Evolutionary conservation across 2,797 vertebrate species (phyloP), one percentile per base, ranked within the genome.

Genomic region (Silurus aristotelis): DNA sequence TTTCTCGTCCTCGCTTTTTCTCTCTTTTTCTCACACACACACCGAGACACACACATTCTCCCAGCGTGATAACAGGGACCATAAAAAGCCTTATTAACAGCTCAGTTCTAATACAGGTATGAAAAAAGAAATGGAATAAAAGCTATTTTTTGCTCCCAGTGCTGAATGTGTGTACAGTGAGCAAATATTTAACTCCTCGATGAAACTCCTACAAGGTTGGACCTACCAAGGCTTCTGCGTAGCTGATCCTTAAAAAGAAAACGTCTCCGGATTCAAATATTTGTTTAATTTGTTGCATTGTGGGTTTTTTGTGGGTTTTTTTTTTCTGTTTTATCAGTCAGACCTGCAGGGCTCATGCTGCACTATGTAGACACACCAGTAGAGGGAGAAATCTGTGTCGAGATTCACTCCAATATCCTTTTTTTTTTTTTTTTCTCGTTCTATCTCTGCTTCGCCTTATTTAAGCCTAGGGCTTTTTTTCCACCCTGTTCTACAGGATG

Each of bases 1-100:
- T 82, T 82, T 61, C 76, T 2, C 58, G 61, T 61, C 13, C 0
- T 38, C 9, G 56, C 64, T 56, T 17, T 27, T 66, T 38, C 43
- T 80, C 77, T 22, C 31, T 61, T n/a, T 60, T 56, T 38, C 27
- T 19, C 76, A 4, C 56, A 19, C 76, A 25, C 48, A n/a, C n/a
- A 31, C 52, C 15, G 14, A 66, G 61, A 66, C 46, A 5, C 46
- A 3, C 46, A 17, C 61, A 6, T n/a, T 15, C 17, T 55, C n/a
- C 68, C 22, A n/a, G 55, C 67, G 63, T 27, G 80, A 81, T 81
- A 81, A 81, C 48, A 48, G 46, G 27, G 79, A 27, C 63, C 63
- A 31, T 68, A 66, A 81, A 67, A 81, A 68, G 64, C 63, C 25
- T 68, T 67, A 81, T 81, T 81, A 66, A 81, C n/a, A n/a, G 31